phyloP scores from a whole-genome alignment of 2,797 vertebrate genomes.

The Falco berigora region DNA sequence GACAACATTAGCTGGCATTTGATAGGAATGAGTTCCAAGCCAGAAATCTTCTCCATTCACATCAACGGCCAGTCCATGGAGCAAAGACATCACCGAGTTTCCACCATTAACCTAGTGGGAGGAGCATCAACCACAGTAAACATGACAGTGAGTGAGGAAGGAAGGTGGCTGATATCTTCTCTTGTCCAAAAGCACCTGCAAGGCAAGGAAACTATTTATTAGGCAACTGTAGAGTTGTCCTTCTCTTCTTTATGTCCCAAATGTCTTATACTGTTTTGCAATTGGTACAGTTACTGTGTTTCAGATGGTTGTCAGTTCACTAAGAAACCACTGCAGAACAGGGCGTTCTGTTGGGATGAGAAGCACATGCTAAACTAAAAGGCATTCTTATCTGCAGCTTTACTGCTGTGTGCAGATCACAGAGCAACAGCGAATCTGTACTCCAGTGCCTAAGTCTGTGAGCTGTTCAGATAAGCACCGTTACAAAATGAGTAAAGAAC shows the following conservation, averaged over 20 bases:
- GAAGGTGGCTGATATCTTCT: constrained; percentile 88
- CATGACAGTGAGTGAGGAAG: constrained; percentile 79
- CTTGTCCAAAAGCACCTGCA: constrained; percentile 82
- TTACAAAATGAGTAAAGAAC: background rate
- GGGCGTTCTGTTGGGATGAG: background rate
- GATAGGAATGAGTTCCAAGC: constrained; percentile 88
- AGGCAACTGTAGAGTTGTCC: background rate
- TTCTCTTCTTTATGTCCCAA: background rate
- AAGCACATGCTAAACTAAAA: background rate
- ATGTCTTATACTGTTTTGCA: background rate
- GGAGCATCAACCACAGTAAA: constrained; percentile 80
- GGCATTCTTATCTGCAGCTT: background rate
- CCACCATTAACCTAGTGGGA: constrained; percentile 83
- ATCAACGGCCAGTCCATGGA: constrained; percentile 89
- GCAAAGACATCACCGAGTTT: constrained; percentile 79
- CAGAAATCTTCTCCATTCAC: constrained; percentile 92
- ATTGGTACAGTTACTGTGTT: background rate
- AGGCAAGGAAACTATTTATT: constrained; percentile 72
- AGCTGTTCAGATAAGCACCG: background rate
- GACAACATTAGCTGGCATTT: constrained; percentile 86
- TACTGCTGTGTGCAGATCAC: background rate
- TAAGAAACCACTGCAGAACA: background rate
- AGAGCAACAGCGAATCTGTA: background rate
- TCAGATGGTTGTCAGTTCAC: background rate
- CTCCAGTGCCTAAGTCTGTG: background rate